Conservation (phyloP, 1,140 invertebrate species). For the Aradophagus sp. region DNA sequence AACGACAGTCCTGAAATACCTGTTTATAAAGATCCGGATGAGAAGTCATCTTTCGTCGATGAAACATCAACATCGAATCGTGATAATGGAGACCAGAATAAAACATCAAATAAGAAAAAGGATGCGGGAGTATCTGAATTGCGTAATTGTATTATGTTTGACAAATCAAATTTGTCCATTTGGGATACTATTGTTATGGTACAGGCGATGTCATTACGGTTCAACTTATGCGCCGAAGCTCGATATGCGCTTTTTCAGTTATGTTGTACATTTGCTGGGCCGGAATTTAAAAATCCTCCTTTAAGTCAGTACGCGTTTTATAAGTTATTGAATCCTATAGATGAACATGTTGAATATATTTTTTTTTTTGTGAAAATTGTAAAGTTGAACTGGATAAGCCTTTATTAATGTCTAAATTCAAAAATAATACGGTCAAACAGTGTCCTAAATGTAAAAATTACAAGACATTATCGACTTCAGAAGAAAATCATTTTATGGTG, state of each 20-base stretch:
- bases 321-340: slow-evolving; percentile 6
- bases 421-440: slow-evolving; percentile 3
- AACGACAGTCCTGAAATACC: too few species aligned
- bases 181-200: slow-evolving; percentile 20
- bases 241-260: slow-evolving; percentile 2
- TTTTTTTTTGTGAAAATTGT: slow-evolving; percentile 20
- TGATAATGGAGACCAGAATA: too few species aligned
- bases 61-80: too few species aligned
- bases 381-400: slow-evolving; percentile 5
- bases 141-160: slow-evolving; percentile 24
- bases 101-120: too few species aligned
- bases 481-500: slow-evolving; percentile 9
- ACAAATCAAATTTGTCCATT: slow-evolving; percentile 8
- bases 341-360: slow-evolving; percentile 8
- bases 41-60: too few species aligned
- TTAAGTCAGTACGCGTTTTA: slow-evolving; percentile 12
- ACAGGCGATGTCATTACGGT: slow-evolving; percentile 15
- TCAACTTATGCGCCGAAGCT: slow-evolving; percentile 9
- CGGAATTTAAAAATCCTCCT: slow-evolving; percentile 7
- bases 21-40: too few species aligned
- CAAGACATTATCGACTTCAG: slow-evolving; percentile 5
- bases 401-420: slow-evolving; percentile 2
- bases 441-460: slow-evolving; percentile 11
- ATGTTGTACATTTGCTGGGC: slow-evolving; percentile 13
- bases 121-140: too few species aligned